phyloP scores from a whole-genome alignment of 2,797 vertebrate species.

The Catharus ustulatus region DNA sequence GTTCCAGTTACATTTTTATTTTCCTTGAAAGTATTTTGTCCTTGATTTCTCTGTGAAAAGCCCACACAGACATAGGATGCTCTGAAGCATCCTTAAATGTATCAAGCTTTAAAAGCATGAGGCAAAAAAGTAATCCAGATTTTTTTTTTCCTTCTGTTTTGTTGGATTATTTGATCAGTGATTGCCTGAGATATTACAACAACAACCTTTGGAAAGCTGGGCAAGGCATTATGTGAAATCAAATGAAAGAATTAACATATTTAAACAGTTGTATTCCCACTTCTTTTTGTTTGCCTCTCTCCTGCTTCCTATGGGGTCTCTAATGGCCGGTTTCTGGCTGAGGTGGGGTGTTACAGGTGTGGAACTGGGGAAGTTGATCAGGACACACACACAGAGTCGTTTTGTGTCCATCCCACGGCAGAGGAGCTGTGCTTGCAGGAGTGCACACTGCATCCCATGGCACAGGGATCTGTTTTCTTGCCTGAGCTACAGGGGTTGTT shows the following conservation, averaged over 20 bases:
- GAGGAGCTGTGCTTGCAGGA: background rate
- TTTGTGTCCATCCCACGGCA: background rate
- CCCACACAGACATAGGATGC: background rate
- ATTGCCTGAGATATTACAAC: background rate
- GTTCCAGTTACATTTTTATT: constrained; percentile 5
- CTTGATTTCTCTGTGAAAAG: constrained; percentile 11
- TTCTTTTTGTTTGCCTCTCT: background rate
- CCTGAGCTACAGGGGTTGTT: background rate
- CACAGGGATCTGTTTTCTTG: background rate
- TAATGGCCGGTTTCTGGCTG: background rate
- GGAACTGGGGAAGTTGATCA: background rate
- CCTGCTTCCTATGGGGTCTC: background rate
- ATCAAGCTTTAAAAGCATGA: background rate
- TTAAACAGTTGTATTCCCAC: background rate
- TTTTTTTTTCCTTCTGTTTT: background rate
- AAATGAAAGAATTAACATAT: background rate
- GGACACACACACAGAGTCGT: background rate
- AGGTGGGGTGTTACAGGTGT: background rate
- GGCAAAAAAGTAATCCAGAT: background rate
- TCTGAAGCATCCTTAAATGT: background rate
- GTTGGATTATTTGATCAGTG: background rate
- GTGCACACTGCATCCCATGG: background rate
- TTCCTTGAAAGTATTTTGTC: constrained; percentile 12
- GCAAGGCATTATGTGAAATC: background rate
- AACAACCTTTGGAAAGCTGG: background rate